Evolutionary conservation across 1,140 invertebrate species (phyloP).

Genomic region (Leptonema lineaticorne): DNA sequence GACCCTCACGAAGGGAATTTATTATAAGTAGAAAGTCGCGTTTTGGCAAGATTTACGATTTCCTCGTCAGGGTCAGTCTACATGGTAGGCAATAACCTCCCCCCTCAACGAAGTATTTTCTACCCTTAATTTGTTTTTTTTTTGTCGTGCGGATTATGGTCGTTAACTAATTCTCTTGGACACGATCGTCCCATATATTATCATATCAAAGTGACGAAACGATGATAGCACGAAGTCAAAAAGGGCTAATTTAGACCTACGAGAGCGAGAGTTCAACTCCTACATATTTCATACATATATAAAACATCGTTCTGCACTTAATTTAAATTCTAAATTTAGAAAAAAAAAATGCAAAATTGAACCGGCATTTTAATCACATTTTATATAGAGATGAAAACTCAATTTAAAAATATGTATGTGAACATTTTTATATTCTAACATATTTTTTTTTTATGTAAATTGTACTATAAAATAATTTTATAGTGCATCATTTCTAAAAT

Average conservation of each 20-base stretch:
- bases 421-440: too few species aligned
- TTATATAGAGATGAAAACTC: background rate
- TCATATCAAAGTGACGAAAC: background rate
- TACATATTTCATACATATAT: background rate
- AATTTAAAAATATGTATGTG: background rate
- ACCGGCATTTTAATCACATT: background rate
- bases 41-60: conserved; percentile 27
- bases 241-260: background rate
- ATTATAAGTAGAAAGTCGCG: conserved; percentile 31
- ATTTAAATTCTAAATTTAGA: background rate
- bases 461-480: too few species aligned
- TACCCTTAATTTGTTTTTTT: conserved; percentile 21
- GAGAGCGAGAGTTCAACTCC: background rate
- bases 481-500: too few species aligned
- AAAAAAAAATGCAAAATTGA: too few species aligned
- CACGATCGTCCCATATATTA: background rate
- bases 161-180: background rate
- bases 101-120: background rate
- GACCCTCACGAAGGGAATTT: conserved; percentile 18
- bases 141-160: background rate
- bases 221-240: background rate
- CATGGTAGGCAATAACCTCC: conserved; percentile 4
- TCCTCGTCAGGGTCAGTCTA: conserved; percentile 25
- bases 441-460: too few species aligned
- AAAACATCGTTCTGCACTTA: background rate